Evolutionary conservation across 2,113 vertebrate species (phyloP).

Genomic region (Leucosticte australis): DNA sequence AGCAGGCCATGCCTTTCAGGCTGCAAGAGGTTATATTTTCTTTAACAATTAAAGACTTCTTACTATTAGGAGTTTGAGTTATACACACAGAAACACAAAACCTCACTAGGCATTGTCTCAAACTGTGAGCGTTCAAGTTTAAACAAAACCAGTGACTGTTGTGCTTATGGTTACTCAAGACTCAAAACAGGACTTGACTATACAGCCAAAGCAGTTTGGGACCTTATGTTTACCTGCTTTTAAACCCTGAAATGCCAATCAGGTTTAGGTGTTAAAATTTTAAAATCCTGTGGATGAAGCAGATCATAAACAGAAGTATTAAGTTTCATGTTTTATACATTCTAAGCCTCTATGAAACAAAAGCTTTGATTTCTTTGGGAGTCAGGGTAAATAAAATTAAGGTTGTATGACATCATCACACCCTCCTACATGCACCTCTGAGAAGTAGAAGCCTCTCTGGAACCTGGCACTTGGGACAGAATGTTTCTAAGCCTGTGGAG

Average conservation of each 20-base stretch:
- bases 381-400: neutral
- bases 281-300: neutral
- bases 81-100: neutral
- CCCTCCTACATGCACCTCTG: neutral
- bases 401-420: neutral
- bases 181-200: neutral
- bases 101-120: neutral
- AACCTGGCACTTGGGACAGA: neutral
- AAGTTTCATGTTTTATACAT: neutral
- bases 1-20: neutral
- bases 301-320: neutral
- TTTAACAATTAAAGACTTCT: neutral
- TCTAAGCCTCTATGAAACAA: neutral
- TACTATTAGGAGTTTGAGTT: neutral
- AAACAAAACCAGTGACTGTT: neutral
- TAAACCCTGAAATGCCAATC: neutral
- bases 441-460: neutral
- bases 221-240: neutral
- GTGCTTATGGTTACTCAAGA: neutral
- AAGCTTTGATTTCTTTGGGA: neutral
- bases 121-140: neutral
- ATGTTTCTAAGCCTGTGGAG: neutral
- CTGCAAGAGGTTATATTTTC: neutral
- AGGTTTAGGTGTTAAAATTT: neutral
- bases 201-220: neutral